Percentiles rank a stretch among this genome's conserved stretches.
Evolutionary conservation across 1,140 invertebrate species (phyloP).

Genomic region (Adelges cooleyi): DNA sequence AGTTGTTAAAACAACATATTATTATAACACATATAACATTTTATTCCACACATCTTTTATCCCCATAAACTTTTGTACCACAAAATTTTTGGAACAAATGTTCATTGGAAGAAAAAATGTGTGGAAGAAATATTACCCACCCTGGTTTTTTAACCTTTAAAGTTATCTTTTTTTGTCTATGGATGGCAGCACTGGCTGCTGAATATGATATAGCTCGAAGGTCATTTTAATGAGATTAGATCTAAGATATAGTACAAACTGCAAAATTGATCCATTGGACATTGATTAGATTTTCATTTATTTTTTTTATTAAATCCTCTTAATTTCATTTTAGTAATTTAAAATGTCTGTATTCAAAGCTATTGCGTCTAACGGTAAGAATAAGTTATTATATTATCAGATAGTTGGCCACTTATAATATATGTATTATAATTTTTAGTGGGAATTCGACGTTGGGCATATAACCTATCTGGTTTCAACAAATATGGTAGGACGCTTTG

Average conservation of each 20-base stretch:
- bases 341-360: conserved; percentile 2
- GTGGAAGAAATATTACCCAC: too few relatives aligned
- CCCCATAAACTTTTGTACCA: too few relatives aligned
- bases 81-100: too few relatives aligned
- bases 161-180: background rate
- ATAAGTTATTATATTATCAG: background rate
- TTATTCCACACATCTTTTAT: too few relatives aligned
- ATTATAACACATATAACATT: too few relatives aligned
- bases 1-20: too few relatives aligned
- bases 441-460: conserved; percentile 11
- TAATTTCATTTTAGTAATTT: background rate
- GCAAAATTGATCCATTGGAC: too few relatives aligned
- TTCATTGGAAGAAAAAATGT: too few relatives aligned
- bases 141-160: too few relatives aligned
- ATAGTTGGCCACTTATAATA: background rate
- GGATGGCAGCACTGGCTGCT: background rate
- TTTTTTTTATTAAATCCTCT: too few relatives aligned
- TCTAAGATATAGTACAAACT: too few relatives aligned
- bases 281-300: too few relatives aligned
- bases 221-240: background rate
- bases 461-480: conserved; percentile 23
- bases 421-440: background rate
- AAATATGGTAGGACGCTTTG: conserved; percentile 4
- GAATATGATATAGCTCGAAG: background rate
- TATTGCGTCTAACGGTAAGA: conserved; percentile 8